These are phyloP conservation scores for Pseudomyrmex dendroicus DNA, from an alignment of 1,140 invertebrate species.

Conservation along the genomic window DNA sequence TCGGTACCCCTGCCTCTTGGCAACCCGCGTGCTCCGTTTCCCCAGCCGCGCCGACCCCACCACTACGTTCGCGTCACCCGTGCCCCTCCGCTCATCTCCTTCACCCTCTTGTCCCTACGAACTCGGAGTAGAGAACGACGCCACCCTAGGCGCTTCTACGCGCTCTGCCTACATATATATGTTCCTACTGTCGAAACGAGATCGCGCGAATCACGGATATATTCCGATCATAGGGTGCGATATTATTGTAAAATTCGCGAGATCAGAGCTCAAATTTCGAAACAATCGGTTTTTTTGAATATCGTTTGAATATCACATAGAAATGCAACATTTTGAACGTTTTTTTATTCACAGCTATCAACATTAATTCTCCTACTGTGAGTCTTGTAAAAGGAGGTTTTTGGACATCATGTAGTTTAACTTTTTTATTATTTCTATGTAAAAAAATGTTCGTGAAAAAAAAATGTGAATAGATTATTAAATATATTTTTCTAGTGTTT, in stretches of 20 bases:
- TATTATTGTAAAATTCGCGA: constrained; percentile 14
- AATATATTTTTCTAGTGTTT: too few relatives aligned
- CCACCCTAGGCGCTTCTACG: constrained; percentile 56
- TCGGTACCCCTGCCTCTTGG: constrained; percentile 64
- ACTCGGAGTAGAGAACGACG: constrained; percentile 31
- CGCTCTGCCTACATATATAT: constrained; percentile 22
- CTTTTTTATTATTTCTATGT: too few relatives aligned
- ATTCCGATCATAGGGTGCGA: constrained; percentile 6
- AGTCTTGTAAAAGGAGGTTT: too few relatives aligned
- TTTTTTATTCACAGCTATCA: not conserved
- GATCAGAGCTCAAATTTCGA: not conserved
- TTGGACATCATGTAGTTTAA: too few relatives aligned
- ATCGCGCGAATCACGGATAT: constrained; percentile 47
- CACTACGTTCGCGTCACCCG: constrained; percentile 60
- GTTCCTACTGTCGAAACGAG: constrained; percentile 46
- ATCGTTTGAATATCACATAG: not conserved
- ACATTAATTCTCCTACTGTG: too few relatives aligned
- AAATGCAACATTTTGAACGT: not conserved
- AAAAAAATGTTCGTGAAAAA: too few relatives aligned
- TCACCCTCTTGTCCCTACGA: constrained; percentile 12
- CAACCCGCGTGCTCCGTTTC: constrained; percentile 68
- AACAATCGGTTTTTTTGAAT: not conserved
- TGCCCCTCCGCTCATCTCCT: constrained; percentile 49
- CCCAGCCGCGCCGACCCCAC: constrained; percentile 65
- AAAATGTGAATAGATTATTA: too few relatives aligned